phyloP scores from a whole-genome alignment of 2,797 vertebrate species.

The Arctocebus calabarensis region DNA sequence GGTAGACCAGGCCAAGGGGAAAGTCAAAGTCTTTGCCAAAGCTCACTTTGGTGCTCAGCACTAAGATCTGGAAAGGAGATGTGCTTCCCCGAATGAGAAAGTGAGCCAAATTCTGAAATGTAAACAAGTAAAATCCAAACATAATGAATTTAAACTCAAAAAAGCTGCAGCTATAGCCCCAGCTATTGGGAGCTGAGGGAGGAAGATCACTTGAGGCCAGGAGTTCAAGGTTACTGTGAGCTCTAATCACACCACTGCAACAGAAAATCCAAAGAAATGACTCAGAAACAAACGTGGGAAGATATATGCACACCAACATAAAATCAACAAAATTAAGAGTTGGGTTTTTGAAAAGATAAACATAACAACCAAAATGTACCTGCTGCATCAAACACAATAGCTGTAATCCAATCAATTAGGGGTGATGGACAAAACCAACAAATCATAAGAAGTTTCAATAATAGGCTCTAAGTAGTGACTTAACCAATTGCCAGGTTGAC shows the following conservation, averaged over 20 bases:
- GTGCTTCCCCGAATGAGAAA: background rate
- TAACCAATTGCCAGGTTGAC: background rate
- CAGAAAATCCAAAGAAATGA: background rate
- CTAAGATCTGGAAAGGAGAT: background rate
- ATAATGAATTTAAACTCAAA: background rate
- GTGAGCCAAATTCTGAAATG: constrained; percentile 6
- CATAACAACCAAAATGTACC: background rate
- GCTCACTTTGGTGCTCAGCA: background rate
- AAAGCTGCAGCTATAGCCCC: background rate
- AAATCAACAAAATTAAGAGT: background rate
- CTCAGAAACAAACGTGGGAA: background rate
- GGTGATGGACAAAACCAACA: background rate
- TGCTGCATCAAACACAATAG: background rate
- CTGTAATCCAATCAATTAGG: background rate
- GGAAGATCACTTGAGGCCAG: no score
- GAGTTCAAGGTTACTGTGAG: no score
- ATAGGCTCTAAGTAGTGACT: background rate
- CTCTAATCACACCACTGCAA: background rate
- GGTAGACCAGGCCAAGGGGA: background rate
- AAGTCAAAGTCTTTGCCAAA: background rate
- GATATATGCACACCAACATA: background rate
- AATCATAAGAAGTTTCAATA: background rate
- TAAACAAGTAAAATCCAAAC: constrained; percentile 30
- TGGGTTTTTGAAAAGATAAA: background rate
- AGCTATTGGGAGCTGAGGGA: no score